phyloP scores from a whole-genome alignment of 2,888 invertebrate genomes.

The Cancer borealis region DNA sequence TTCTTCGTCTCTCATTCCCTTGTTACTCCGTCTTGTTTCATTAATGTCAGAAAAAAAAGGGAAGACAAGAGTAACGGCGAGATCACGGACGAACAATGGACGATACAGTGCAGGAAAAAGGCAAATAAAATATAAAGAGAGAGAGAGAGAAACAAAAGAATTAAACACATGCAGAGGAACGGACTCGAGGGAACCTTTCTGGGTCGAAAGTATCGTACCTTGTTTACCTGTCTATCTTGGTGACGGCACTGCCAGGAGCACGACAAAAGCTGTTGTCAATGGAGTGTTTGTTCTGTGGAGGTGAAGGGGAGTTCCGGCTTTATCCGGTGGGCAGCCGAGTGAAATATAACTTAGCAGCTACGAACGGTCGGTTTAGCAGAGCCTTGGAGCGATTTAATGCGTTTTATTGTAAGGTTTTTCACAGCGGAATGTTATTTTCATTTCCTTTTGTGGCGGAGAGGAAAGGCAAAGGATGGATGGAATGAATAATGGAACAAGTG shows the following conservation, averaged over 20 bases:
- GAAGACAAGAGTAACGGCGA: not conserved
- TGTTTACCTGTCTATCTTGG: slow-evolving; percentile 27
- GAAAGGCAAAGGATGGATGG: slow-evolving; percentile 14
- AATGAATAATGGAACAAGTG: not conserved
- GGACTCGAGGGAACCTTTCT: not conserved
- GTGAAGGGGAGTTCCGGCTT: slow-evolving; percentile 16
- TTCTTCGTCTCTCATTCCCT: not conserved
- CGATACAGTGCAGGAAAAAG: not conserved
- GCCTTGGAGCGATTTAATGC: slow-evolving; percentile 23
- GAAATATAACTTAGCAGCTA: slow-evolving; percentile 31
- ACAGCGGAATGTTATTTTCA: not conserved
- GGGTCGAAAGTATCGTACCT: slow-evolving; percentile 6
- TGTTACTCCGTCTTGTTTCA: not conserved
- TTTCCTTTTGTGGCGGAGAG: not conserved
- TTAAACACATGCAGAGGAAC: slow-evolving; percentile 8
- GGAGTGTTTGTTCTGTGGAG: slow-evolving; percentile 28
- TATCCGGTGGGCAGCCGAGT: not conserved
- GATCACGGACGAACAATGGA: not conserved
- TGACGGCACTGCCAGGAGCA: not conserved
- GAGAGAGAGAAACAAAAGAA: slow-evolving; percentile 24
- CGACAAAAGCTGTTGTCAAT: slow-evolving; percentile 15
- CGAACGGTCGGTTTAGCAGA: not conserved
- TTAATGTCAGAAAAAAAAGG: not conserved
- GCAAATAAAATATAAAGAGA: not conserved
- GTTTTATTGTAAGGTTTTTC: slow-evolving; percentile 1